phyloP scores from a whole-genome alignment of 1,140 invertebrate genomes.

The Drosophila seguyi region DNA sequence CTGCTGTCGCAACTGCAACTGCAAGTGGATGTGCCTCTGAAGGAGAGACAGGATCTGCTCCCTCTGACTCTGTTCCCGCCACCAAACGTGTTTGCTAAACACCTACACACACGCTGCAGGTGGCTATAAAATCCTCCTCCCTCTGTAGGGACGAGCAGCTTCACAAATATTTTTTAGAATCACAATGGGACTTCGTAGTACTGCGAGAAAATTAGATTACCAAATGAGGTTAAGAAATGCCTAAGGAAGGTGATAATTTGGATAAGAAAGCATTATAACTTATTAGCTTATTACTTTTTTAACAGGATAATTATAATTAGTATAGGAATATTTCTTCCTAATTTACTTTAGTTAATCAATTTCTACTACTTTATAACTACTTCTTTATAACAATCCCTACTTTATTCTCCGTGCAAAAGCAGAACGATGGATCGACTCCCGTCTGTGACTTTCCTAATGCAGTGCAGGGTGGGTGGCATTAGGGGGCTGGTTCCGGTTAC shows the following conservation, averaged over 20 bases:
- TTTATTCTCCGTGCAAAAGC: background rate
- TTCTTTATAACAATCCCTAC: background rate
- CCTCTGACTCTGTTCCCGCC: background rate
- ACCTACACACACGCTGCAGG: conserved; percentile 71
- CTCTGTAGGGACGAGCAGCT: conserved; percentile 21
- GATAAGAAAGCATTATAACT: background rate
- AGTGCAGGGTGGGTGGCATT: background rate
- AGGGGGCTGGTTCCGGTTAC: background rate
- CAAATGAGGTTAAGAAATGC: background rate
- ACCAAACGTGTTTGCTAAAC: conserved; percentile 74
- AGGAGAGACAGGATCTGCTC: conserved; percentile 53
- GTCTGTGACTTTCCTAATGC: background rate
- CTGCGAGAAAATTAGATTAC: background rate
- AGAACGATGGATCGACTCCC: background rate
- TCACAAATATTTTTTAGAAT: conserved; percentile 73
- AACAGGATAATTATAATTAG: background rate
- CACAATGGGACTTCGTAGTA: conserved; percentile 14
- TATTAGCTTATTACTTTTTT: background rate
- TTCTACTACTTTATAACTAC: no score
- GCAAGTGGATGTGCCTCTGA: conserved; percentile 66
- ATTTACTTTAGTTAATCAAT: no score
- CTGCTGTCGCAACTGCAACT: conserved; percentile 35
- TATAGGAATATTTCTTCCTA: no score
- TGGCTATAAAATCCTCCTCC: conserved; percentile 9
- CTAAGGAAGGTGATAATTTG: no score